Conservation (phyloP, 2,888 invertebrate genomes). For the Volucella bombylans region DNA sequence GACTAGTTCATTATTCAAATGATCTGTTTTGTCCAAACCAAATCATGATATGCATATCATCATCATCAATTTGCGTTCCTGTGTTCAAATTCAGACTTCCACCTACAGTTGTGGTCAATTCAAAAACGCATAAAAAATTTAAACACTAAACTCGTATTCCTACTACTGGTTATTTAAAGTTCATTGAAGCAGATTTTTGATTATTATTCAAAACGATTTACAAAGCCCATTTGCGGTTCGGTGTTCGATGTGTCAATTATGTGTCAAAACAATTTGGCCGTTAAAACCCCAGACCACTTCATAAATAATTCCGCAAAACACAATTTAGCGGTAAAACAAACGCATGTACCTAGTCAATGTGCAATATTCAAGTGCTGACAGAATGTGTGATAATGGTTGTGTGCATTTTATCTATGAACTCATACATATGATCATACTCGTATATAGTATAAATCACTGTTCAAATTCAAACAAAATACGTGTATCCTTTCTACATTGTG, state of each 20-base stretch:
- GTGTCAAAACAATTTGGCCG: slow-evolving; percentile 67
- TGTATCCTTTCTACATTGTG: slow-evolving; percentile 6
- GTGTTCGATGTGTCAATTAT: slow-evolving; percentile 66
- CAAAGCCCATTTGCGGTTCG: slow-evolving; percentile 58
- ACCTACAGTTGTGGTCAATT: too few species aligned
- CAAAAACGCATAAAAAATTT: background rate
- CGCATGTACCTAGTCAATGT: background rate
- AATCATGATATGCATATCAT: too few species aligned
- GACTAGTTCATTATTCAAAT: too few species aligned
- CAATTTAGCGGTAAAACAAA: slow-evolving; percentile 42
- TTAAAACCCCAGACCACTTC: slow-evolving; percentile 51
- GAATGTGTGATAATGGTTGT: slow-evolving; percentile 54
- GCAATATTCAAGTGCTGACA: background rate
- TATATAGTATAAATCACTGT: slow-evolving; percentile 15
- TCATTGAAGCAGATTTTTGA: slow-evolving; percentile 44
- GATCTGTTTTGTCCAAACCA: too few species aligned
- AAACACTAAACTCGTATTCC: background rate
- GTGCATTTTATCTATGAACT: too few species aligned
- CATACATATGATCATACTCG: slow-evolving; percentile 53
- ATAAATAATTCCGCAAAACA: slow-evolving; percentile 58
- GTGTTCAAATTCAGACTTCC: too few species aligned
- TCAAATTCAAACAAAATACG: slow-evolving; percentile 24
- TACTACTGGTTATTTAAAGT: slow-evolving; percentile 15
- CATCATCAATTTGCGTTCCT: too few species aligned
- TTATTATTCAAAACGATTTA: slow-evolving; percentile 53